phyloP scores from a whole-genome alignment of 2,113 vertebrate genomes.

The Delphinapterus leucas region DNA sequence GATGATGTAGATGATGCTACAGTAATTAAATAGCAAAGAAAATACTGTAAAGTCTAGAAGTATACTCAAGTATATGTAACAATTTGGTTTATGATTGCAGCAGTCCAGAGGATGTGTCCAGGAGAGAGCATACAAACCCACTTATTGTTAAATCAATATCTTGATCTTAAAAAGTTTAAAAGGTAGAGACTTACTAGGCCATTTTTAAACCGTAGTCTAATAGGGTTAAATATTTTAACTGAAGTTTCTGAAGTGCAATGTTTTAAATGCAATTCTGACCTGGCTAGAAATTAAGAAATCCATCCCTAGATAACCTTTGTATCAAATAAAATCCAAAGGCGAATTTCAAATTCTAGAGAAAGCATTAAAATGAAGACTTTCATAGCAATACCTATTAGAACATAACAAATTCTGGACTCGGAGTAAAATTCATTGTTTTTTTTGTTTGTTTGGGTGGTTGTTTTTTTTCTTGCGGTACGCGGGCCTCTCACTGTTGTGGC shows the following conservation, averaged over 20 bases:
- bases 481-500: no score
- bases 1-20: background rate
- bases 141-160: background rate
- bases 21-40: background rate
- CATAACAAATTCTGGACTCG: background rate
- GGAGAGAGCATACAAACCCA: background rate
- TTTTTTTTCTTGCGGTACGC: background rate
- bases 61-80: background rate
- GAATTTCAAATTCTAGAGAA: background rate
- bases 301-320: background rate
- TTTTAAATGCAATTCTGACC: background rate
- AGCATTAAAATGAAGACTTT: background rate
- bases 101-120: background rate
- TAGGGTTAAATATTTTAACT: background rate
- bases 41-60: background rate
- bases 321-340: background rate
- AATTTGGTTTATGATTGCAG: background rate
- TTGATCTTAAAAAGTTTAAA: background rate
- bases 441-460: no score
- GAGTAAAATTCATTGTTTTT: background rate
- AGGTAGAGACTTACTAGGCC: background rate
- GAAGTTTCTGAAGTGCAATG: background rate
- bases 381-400: background rate
- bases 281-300: background rate
- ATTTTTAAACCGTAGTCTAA: background rate